These are phyloP conservation scores for Cepaea hortensis DNA, from an alignment of 2,888 invertebrate species.

Conservation along the genomic window DNA sequence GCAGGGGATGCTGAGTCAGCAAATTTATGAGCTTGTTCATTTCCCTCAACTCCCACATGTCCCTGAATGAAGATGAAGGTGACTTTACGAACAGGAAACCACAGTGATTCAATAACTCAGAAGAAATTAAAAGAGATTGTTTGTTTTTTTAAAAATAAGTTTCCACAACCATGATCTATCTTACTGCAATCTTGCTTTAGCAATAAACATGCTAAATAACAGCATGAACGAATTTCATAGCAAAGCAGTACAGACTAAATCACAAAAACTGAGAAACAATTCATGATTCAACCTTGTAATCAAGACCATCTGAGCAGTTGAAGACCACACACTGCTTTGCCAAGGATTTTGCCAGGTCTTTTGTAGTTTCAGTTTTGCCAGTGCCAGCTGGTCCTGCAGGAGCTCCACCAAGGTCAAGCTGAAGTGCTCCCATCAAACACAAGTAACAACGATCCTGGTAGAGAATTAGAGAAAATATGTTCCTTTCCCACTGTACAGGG, in stretches of 20 bases:
- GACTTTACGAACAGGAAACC: too few relatives aligned
- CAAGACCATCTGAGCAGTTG: slow-evolving; percentile 89
- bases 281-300: slow-evolving; percentile 77
- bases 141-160: too few relatives aligned
- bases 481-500: background rate
- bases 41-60: too few relatives aligned
- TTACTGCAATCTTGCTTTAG: too few relatives aligned
- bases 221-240: too few relatives aligned
- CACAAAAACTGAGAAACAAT: background rate
- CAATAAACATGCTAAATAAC: too few relatives aligned
- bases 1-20: too few relatives aligned
- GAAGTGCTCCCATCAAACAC: slow-evolving; percentile 92
- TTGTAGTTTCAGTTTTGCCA: slow-evolving; percentile 93
- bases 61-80: too few relatives aligned
- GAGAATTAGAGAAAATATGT: background rate
- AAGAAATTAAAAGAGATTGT: too few relatives aligned
- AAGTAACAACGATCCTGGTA: slow-evolving; percentile 84
- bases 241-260: background rate
- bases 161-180: too few relatives aligned
- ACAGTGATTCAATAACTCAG: too few relatives aligned
- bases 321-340: slow-evolving; percentile 94
- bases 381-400: slow-evolving; percentile 92
- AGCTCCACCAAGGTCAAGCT: slow-evolving; percentile 89
- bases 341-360: slow-evolving; percentile 90
- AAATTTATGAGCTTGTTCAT: too few relatives aligned